These are phyloP conservation scores for Donacobius atricapilla DNA, from an alignment of 2,113 vertebrate species.

Conservation along the genomic window DNA sequence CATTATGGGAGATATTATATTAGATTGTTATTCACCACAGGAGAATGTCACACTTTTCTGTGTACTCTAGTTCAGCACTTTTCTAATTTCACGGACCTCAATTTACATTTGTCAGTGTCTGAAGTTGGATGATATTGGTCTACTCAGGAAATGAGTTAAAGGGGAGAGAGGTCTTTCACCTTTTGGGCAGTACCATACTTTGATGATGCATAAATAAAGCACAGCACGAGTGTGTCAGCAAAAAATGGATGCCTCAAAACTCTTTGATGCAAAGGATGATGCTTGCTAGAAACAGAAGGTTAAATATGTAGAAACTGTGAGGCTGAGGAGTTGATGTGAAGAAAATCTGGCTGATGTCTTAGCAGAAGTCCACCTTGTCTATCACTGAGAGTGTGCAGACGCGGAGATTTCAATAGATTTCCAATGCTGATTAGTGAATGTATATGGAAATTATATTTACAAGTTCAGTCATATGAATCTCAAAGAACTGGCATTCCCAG, in stretches of 20 bases:
- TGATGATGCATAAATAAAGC: slow-evolving; percentile 61
- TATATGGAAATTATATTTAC: neutral
- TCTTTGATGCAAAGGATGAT: slow-evolving; percentile 15
- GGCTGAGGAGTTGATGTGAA: neutral
- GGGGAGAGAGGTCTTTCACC: slow-evolving; percentile 31
- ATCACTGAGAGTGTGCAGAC: neutral
- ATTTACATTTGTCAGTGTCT: slow-evolving; percentile 68
- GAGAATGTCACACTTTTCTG: slow-evolving; percentile 44
- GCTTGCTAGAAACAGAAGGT: slow-evolving; percentile 48
- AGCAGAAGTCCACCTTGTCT: neutral
- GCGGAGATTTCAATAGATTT: neutral
- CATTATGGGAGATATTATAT: neutral
- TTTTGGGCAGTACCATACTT: slow-evolving; percentile 37
- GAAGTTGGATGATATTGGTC: slow-evolving; percentile 53
- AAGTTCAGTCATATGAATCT: neutral
- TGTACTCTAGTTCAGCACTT: slow-evolving; percentile 63
- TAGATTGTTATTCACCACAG: slow-evolving; percentile 55
- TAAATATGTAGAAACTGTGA: slow-evolving; percentile 15
- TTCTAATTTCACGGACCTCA: slow-evolving; percentile 60
- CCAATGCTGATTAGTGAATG: neutral
- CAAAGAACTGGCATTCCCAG: neutral
- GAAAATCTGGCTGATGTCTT: neutral
- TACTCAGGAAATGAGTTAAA: slow-evolving; percentile 42
- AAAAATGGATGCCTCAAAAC: slow-evolving; percentile 16
- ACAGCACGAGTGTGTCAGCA: slow-evolving; percentile 6